phyloP scores from a whole-genome alignment of 1,140 invertebrate species.

The Bombus confusus region DNA sequence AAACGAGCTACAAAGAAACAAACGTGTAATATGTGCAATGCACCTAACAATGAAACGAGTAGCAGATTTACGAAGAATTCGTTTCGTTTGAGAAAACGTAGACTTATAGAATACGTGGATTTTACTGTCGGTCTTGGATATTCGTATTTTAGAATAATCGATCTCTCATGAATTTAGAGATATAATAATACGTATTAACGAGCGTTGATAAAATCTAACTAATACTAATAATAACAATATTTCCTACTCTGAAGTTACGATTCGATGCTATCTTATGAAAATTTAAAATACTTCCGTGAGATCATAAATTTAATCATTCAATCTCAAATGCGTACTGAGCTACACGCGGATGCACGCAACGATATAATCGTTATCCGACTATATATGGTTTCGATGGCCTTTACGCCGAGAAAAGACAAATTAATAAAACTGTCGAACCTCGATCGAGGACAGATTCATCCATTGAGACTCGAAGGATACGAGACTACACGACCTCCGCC shows the following conservation, averaged over 20 bases:
- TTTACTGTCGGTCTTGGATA: not conserved
- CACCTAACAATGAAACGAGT: not conserved
- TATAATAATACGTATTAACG: not conserved
- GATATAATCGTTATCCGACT: not conserved
- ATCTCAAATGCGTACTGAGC: not conserved
- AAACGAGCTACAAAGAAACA: not conserved
- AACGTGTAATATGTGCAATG: too few relatives aligned
- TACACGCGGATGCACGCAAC: not conserved
- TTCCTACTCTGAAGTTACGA: not conserved
- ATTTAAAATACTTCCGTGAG: too few relatives aligned
- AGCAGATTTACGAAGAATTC: not conserved
- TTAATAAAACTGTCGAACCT: not conserved
- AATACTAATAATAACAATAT: not conserved
- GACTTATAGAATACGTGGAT: not conserved
- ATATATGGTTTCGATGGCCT: not conserved
- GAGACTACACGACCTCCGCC: not conserved
- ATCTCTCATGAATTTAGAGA: not conserved
- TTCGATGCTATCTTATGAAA: not conserved
- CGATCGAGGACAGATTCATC: not conserved
- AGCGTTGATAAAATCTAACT: not conserved
- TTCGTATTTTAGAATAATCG: not conserved
- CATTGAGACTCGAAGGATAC: not conserved
- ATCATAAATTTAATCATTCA: not conserved
- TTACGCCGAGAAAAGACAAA: not conserved
- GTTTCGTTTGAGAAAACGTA: not conserved